These are phyloP conservation scores for Thamnaconus septentrionalis DNA, from an alignment of 2,113 vertebrate species.

Conservation along the genomic window DNA sequence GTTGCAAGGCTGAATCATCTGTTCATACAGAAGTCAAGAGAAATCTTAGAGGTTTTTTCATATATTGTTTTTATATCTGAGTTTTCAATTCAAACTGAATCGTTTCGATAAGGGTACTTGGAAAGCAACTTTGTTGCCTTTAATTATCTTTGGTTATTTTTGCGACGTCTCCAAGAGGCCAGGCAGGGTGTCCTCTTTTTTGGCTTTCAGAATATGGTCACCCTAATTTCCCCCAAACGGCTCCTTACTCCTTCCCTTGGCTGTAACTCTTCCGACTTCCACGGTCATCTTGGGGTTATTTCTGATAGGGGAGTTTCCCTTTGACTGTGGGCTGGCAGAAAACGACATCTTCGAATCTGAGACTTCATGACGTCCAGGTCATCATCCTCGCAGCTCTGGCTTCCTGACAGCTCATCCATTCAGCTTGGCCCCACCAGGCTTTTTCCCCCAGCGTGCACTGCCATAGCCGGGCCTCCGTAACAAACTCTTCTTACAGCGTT, in stretches of 20 bases:
- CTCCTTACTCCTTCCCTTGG: slow-evolving; percentile 19
- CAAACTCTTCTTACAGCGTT: slow-evolving; percentile 41
- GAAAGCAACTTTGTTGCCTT: no score
- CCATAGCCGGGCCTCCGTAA: slow-evolving; percentile 60
- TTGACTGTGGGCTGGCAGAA: slow-evolving; percentile 48
- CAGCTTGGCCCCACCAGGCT: slow-evolving; percentile 62
- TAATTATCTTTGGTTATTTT: no score
- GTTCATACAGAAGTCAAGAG: no score
- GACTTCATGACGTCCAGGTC: slow-evolving; percentile 58
- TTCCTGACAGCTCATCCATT: slow-evolving; percentile 76
- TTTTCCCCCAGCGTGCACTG: slow-evolving; percentile 46
- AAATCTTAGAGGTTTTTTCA: no score
- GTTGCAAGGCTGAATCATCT: no score
- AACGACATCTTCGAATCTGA: slow-evolving; percentile 58
- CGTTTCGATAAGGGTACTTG: no score
- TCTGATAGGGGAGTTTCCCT: slow-evolving; percentile 44
- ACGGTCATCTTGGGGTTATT: slow-evolving; percentile 22
- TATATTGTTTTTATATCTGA: no score
- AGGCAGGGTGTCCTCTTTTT: no score
- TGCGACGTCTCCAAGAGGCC: no score
- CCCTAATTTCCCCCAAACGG: slow-evolving; percentile 36
- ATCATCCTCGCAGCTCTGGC: slow-evolving; percentile 55
- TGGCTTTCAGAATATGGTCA: no score
- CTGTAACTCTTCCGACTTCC: slow-evolving; percentile 18
- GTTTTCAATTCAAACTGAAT: no score